These are phyloP conservation scores for human (Homo sapiens) DNA, from an alignment of 2,113 vertebrate genomes.

Conservation along the genomic window DNA sequence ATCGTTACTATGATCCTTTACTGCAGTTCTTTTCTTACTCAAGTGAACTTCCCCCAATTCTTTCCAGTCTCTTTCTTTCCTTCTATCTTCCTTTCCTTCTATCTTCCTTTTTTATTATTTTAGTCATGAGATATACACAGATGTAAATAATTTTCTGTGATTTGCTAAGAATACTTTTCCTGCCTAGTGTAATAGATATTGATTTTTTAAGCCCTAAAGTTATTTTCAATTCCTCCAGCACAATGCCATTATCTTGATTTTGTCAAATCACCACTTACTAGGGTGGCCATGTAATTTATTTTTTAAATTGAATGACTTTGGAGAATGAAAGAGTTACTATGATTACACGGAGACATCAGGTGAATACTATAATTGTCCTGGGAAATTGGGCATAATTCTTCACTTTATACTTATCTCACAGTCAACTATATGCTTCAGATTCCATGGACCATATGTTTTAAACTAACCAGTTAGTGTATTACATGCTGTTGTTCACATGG, in stretches of 20 bases:
- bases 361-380: neutral
- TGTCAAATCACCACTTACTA: neutral
- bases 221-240: neutral
- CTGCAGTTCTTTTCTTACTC: neutral
- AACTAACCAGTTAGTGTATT: neutral
- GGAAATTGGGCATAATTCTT: neutral
- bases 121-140: neutral
- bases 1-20: neutral
- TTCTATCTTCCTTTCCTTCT: neutral
- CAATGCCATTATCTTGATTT: neutral
- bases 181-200: neutral
- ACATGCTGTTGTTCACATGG: neutral
- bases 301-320: neutral
- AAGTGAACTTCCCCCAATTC: neutral
- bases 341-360: neutral
- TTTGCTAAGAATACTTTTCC: neutral
- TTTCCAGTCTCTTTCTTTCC: neutral
- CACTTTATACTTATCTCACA: neutral
- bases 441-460: neutral
- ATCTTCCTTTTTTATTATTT: neutral
- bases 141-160: neutral
- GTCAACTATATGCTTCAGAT: neutral
- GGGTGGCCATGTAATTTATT: neutral
- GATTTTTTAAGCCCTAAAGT: neutral
- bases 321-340: neutral